Evolutionary conservation across 2,888 invertebrate species (phyloP).

Genomic region (Psylliodes chrysocephalus): DNA sequence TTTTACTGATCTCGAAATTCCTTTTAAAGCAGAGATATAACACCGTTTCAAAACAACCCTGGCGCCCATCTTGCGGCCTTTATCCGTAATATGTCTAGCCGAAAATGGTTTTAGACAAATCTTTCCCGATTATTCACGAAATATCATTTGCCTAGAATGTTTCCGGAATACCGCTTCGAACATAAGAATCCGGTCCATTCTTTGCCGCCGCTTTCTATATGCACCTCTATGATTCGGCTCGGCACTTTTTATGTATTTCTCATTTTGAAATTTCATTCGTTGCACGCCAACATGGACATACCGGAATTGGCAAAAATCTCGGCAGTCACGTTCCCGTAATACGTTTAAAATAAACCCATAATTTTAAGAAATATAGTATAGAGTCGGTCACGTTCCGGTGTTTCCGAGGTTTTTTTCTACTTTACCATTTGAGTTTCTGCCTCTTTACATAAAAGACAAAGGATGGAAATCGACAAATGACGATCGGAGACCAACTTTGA

Average conservation of each 20-base stretch:
- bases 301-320: conserved; percentile 17
- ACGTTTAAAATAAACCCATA: conserved; percentile 28
- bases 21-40: too few relatives aligned
- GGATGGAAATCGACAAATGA: conserved; percentile 11
- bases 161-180: too few relatives aligned
- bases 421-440: conserved; percentile 18
- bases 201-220: not conserved
- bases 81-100: too few relatives aligned
- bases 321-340: conserved; percentile 31
- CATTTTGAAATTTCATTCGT: conserved; percentile 8
- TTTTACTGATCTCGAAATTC: too few relatives aligned
- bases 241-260: not conserved
- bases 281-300: conserved; percentile 12
- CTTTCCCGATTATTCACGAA: too few relatives aligned
- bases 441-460: not conserved
- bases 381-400: conserved; percentile 28
- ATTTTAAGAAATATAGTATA: conserved; percentile 28
- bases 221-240: not conserved
- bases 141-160: too few relatives aligned
- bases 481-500: not conserved
- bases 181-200: too few relatives aligned
- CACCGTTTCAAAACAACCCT: too few relatives aligned
- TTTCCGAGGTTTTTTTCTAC: conserved; percentile 1
- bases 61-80: too few relatives aligned
- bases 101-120: too few relatives aligned